phyloP scores from a whole-genome alignment of 2,113 vertebrate genomes.

The Haemorhous mexicanus region DNA sequence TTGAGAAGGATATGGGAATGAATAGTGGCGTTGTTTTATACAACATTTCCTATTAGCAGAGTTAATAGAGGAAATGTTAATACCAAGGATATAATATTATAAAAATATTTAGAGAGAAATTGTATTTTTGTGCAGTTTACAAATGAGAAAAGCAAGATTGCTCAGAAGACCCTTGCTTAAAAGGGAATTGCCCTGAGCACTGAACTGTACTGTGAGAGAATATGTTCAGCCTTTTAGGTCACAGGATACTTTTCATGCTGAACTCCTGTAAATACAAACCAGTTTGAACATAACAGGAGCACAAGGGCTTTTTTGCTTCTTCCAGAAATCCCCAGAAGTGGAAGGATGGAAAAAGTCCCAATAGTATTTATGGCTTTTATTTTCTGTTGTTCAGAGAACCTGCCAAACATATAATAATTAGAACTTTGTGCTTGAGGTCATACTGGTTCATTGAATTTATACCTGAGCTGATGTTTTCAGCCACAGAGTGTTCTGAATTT shows the following conservation, averaged over 20 bases:
- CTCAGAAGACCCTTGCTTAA: neutral
- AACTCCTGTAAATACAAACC: conserved; percentile 1
- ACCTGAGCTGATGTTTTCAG: conserved; percentile 17
- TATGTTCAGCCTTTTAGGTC: neutral
- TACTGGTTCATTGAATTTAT: conserved; percentile 6
- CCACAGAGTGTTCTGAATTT: neutral
- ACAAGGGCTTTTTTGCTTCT: neutral
- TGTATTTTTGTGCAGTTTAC: neutral
- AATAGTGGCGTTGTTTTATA: neutral
- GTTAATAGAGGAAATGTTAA: neutral
- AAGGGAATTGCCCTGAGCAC: neutral
- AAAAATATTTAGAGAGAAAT: neutral
- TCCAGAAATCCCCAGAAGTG: neutral
- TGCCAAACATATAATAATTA: conserved; percentile 17
- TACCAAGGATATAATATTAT: neutral
- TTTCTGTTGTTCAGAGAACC: neutral
- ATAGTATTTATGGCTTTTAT: neutral
- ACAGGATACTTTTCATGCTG: neutral
- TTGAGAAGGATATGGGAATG: neutral
- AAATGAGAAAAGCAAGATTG: neutral
- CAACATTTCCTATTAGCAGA: neutral
- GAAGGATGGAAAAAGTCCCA: neutral
- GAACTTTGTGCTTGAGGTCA: conserved; percentile 21
- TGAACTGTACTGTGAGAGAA: neutral
- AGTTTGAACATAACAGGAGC: neutral